Evolutionary conservation across 1,140 invertebrate species (phyloP).

Genomic region (Orchesella cincta): DNA sequence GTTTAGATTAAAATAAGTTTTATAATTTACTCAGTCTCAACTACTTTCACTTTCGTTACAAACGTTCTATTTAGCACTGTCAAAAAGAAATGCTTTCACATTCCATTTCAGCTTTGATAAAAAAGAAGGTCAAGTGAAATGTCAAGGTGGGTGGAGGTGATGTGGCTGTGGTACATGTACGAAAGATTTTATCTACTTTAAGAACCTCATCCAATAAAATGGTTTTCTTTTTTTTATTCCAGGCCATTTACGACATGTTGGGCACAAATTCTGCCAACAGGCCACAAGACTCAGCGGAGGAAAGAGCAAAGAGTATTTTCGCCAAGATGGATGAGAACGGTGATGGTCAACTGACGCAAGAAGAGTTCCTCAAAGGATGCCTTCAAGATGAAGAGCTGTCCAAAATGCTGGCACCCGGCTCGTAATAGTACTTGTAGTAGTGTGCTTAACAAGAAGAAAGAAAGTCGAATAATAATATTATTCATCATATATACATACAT

Average conservation of each 20-base stretch:
- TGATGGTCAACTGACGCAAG: conserved; percentile 94
- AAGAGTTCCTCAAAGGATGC: conserved; percentile 98
- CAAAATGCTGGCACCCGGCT: conserved; percentile 86
- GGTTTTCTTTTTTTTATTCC: conserved; percentile 55
- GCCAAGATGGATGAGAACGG: conserved; percentile 97
- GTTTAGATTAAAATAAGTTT: too few relatives aligned
- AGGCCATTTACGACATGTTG: conserved; percentile 99
- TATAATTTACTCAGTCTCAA: too few relatives aligned
- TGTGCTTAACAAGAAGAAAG: not conserved
- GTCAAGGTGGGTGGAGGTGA: too few relatives aligned
- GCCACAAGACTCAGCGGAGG: conserved; percentile 88
- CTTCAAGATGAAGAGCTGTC: conserved; percentile 96
- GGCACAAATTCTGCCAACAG: conserved; percentile 90
- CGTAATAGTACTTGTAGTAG: conserved; percentile 39
- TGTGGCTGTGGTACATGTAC: too few relatives aligned
- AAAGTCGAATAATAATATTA: too few relatives aligned
- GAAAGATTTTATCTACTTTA: too few relatives aligned
- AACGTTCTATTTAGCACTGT: too few relatives aligned
- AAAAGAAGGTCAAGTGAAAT: too few relatives aligned
- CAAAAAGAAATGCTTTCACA: too few relatives aligned
- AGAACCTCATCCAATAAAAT: conserved; percentile 8
- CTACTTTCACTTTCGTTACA: too few relatives aligned
- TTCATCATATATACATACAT: not conserved
- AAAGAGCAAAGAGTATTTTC: conserved; percentile 97
- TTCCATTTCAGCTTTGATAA: too few relatives aligned